Conservation (phyloP, 1,140 invertebrate species). For the Neodiprion lecontei region DNA sequence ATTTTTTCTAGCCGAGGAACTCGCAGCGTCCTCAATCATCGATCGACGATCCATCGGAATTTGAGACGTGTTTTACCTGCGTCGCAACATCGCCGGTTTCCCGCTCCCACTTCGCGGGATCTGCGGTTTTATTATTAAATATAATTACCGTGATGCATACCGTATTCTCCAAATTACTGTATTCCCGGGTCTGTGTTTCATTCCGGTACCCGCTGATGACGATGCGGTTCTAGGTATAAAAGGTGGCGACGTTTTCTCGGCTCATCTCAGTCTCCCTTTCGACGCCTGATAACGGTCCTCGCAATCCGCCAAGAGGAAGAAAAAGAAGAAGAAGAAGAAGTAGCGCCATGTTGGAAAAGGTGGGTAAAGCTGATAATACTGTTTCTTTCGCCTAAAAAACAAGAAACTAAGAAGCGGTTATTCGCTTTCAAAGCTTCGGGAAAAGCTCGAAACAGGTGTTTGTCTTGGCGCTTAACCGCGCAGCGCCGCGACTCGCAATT, state of each 20-base stretch:
- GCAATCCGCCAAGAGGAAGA: not conserved
- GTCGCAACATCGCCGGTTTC: not conserved
- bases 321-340: not conserved
- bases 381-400: not conserved
- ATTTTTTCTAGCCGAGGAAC: not conserved
- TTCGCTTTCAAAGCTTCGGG: not conserved
- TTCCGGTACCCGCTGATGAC: slow-evolving; percentile 27
- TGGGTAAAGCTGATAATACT: not conserved
- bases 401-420: not conserved
- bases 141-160: slow-evolving; percentile 54
- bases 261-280: slow-evolving; percentile 44
- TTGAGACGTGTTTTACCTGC: not conserved
- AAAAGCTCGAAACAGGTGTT: too few species aligned
- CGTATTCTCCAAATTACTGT: slow-evolving; percentile 51
- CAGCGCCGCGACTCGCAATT: too few species aligned
- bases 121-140: slow-evolving; percentile 61
- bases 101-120: slow-evolving; percentile 39
- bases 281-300: not conserved
- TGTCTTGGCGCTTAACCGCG: too few species aligned
- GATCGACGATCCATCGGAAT: too few species aligned
- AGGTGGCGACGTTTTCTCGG: slow-evolving; percentile 30
- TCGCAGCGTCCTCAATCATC: not conserved
- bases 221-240: slow-evolving; percentile 48
- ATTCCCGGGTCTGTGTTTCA: slow-evolving; percentile 50
- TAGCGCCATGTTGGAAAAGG: not conserved